phyloP scores from a whole-genome alignment of 2,113 vertebrate genomes.

The Microcebus lehilahytsara region DNA sequence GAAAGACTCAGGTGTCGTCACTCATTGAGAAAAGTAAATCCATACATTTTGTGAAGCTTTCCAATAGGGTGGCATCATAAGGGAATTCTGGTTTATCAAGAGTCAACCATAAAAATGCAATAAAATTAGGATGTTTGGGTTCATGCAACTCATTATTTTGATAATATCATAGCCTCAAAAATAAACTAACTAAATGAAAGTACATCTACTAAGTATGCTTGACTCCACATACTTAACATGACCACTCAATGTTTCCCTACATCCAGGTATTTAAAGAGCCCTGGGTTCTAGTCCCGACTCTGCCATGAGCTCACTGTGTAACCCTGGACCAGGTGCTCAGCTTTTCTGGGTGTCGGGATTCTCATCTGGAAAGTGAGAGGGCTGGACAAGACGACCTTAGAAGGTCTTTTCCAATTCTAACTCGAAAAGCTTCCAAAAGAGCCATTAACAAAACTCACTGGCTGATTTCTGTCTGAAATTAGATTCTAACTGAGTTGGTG shows the following conservation, averaged over 20 bases:
- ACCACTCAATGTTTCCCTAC: not conserved
- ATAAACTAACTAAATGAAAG: not conserved
- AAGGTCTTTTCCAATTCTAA: not conserved
- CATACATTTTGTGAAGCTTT: not conserved
- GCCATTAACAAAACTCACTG: not conserved
- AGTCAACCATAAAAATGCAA: not conserved
- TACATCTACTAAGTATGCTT: not conserved
- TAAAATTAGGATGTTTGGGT: not conserved
- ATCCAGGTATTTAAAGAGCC: no score
- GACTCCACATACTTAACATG: no score
- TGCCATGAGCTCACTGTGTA: not conserved
- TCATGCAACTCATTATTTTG: not conserved
- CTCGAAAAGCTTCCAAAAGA: slow-evolving; percentile 20
- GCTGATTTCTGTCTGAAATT: slow-evolving; percentile 31
- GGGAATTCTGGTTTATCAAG: not conserved
- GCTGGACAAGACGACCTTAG: not conserved
- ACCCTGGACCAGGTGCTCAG: not conserved
- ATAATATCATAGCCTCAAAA: not conserved
- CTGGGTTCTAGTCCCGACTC: not conserved
- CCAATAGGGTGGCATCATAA: not conserved
- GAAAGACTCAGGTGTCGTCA: not conserved
- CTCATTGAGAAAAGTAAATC: not conserved
- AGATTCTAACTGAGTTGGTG: not conserved
- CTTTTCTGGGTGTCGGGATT: not conserved
- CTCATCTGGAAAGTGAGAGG: not conserved